Base-by-base conservation (phyloP, 2,888 invertebrate species). In the Clitarchus hookeri region DNA sequence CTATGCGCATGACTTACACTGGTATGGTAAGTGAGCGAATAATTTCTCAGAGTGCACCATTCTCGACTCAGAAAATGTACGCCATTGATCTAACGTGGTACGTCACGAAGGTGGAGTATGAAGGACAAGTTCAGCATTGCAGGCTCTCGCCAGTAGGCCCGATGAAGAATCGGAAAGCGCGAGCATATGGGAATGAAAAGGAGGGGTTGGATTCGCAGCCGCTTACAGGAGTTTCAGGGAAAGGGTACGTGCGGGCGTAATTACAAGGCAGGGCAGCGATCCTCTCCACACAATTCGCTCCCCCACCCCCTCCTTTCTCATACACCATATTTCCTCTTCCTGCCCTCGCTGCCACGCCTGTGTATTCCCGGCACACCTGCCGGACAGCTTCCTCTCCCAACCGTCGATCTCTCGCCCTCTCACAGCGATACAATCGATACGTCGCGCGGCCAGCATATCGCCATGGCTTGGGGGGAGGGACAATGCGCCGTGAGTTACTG, bases 201-300 rank as follows among this genome's bases (percentile, higher is more conserved):
- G 4, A 36, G 36, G 48, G 48, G 48, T 11, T 48, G 48, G 48
- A 13, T 13, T 48, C 48, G 65, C n/a, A 23, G 65, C 65, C 65
- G 65, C 65, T 65, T 65, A 65, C 65, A 65, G 65, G 65, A 65
- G 65, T 65, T 9, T 19, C 16, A 11, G n/a, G n/a, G 65, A 23
- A 23, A 23, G 23, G 65, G 65, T 65, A n/a, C 23, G 8, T n/a
- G 65, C 16, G 8, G 65, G 65, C 65, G 65, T 65, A 65, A 65
- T 65, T 65, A 65, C 65, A 65, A 65, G 65, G 65, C 65, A 65
- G 65, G 65, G 65, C 65, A 65, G 65, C n/a, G 65, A 23, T 65
- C 65, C 65, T 65, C n/a, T n/a, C 19, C 65, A 65, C 65, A 65
- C 65, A 65, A 65, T 65, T 6, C n/a, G 65, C 19, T 23, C 8